Conservation (phyloP, 2,888 invertebrate genomes). For the Harmothoe impar region DNA sequence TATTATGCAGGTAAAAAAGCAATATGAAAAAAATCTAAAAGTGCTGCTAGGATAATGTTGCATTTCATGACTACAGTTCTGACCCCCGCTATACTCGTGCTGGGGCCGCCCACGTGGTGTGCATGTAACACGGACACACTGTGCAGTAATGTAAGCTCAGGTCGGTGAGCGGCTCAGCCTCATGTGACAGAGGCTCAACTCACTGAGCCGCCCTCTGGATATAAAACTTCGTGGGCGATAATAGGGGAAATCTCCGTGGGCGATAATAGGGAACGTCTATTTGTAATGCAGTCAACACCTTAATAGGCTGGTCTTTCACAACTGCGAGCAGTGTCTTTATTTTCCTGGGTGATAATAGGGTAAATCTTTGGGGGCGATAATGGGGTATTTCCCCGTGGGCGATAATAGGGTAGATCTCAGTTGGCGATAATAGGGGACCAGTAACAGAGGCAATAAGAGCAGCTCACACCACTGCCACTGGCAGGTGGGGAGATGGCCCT, state of each 20-base stretch:
- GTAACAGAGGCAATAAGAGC: neutral
- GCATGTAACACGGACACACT: neutral
- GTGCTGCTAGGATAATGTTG: no score
- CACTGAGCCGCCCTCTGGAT: neutral
- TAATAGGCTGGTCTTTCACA: no score
- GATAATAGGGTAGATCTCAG: neutral
- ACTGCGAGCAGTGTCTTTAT: no score
- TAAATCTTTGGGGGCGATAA: no score
- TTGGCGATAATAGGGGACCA: neutral
- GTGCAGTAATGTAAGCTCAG: neutral
- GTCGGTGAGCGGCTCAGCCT: neutral
- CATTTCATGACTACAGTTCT: no score
- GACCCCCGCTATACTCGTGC: no score
- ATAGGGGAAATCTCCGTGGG: no score
- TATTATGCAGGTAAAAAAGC: neutral
- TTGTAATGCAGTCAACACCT: no score
- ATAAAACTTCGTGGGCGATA: neutral
- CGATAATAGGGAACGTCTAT: no score
- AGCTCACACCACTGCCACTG: constrained; percentile 9
- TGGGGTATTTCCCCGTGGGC: no score
- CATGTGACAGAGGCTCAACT: neutral
- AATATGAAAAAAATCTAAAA: neutral
- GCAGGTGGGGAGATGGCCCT: neutral
- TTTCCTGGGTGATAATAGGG: no score
- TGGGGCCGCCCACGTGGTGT: no score